phyloP scores from a whole-genome alignment of 2,797 vertebrate genomes.

The Sternarchorhynchus goeldii region DNA sequence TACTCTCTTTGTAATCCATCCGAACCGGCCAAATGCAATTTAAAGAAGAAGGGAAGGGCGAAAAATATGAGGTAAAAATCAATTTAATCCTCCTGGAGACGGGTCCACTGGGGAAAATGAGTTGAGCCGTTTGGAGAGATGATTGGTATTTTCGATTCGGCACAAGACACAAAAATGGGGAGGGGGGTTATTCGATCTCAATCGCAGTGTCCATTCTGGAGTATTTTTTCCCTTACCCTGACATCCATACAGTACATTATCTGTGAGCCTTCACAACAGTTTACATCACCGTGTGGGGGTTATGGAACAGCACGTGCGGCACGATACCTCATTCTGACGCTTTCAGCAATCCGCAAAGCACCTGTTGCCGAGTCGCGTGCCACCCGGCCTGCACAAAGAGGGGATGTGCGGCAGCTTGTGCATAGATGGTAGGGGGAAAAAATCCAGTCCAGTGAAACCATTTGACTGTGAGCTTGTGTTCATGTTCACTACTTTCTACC shows the following conservation, averaged over 20 bases:
- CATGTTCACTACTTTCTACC: too few relatives aligned
- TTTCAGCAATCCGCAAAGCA: conserved; percentile 1
- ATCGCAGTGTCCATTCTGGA: conserved; percentile 36
- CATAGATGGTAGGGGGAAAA: not conserved
- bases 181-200: conserved; percentile 37
- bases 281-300: not conserved
- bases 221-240: conserved; percentile 26
- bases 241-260: conserved; percentile 40
- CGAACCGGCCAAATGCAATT: conserved; percentile 47
- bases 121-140: conserved; percentile 62
- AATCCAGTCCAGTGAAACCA: not conserved
- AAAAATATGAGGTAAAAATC: conserved; percentile 50
- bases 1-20: conserved; percentile 53
- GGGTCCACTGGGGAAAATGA: conserved; percentile 59
- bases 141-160: conserved; percentile 67
- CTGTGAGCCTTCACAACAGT: conserved; percentile 27
- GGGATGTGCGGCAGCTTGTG: too few relatives aligned
- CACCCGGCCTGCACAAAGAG: not conserved
- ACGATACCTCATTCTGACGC: not conserved
- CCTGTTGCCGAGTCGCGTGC: conserved; percentile 1
- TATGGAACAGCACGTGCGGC: not conserved
- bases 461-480: not conserved
- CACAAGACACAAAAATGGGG: conserved; percentile 49
- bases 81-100: conserved; percentile 66
- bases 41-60: conserved; percentile 55